phyloP scores from a whole-genome alignment of 2,888 invertebrate species.

The Odontomyia ornata region DNA sequence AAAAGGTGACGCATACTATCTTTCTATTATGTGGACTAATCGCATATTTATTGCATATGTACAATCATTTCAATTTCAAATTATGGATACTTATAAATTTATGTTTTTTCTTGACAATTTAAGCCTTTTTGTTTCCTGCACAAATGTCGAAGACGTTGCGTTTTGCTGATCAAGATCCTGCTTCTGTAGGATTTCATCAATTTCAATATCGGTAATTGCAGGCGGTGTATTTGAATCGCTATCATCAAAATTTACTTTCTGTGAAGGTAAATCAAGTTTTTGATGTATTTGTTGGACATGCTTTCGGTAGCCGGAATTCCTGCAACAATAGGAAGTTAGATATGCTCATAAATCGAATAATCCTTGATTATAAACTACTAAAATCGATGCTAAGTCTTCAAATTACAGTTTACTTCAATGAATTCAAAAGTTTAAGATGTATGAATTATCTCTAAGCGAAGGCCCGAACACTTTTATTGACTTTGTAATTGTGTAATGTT shows the following conservation, averaged over 20 bases:
- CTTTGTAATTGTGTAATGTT: too few relatives aligned
- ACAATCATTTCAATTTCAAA: neutral
- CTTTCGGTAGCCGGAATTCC: neutral
- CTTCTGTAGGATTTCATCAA: neutral
- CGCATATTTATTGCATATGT: neutral
- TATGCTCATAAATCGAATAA: too few relatives aligned
- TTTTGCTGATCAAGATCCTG: neutral
- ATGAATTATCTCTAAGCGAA: too few relatives aligned
- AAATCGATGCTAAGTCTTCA: too few relatives aligned
- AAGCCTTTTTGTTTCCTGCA: neutral
- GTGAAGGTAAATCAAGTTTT: neutral
- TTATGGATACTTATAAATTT: slow-evolving; percentile 5
- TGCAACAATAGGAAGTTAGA: slow-evolving; percentile 60
- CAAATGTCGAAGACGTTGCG: neutral
- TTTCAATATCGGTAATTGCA: neutral
- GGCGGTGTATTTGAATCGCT: slow-evolving; percentile 41
- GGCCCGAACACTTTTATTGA: too few relatives aligned
- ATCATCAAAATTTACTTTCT: slow-evolving; percentile 33
- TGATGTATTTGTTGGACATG: slow-evolving; percentile 22
- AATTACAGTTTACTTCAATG: too few relatives aligned
- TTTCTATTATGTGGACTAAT: neutral
- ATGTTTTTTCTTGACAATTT: slow-evolving; percentile 27
- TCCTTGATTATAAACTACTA: too few relatives aligned
- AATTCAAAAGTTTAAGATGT: too few relatives aligned
- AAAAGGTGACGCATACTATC: too few relatives aligned